Conservation (phyloP, 2,888 invertebrate genomes). For the Dorcus parallelipipedus region DNA sequence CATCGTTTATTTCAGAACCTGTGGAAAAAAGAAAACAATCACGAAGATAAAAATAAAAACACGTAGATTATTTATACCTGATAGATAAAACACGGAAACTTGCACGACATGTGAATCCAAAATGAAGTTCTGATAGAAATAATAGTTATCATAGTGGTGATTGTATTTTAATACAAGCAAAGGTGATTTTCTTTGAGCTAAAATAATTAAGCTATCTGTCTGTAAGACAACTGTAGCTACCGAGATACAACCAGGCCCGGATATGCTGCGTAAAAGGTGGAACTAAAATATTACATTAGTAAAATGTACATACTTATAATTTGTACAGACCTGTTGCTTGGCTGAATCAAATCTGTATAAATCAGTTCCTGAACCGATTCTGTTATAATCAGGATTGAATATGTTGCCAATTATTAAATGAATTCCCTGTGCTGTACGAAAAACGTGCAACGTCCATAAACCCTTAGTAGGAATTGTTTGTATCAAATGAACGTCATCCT, state of each 20-base stretch:
- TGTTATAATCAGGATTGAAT: constrained; percentile 16
- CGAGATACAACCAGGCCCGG: constrained; percentile 35
- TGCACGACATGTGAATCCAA: constrained; percentile 35
- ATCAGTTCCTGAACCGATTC: constrained; percentile 24
- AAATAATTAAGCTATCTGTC: constrained; percentile 38
- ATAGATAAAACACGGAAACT: constrained; percentile 40
- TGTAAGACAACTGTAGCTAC: constrained; percentile 37
- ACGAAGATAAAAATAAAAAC: constrained; percentile 2
- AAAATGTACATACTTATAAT: neutral
- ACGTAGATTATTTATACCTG: constrained; percentile 27
- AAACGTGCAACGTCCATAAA: constrained; percentile 34
- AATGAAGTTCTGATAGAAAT: constrained; percentile 40
- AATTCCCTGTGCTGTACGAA: constrained; percentile 40
- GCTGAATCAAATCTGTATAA: constrained; percentile 36
- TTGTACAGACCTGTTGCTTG: constrained; percentile 29
- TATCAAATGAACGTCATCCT: constrained; percentile 33
- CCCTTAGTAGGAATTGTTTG: constrained; percentile 37
- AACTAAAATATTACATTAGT: constrained; percentile 32
- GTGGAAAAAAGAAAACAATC: constrained; percentile 13
- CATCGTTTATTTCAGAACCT: constrained; percentile 40
- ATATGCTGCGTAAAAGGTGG: constrained; percentile 32
- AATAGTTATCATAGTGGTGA: constrained; percentile 37
- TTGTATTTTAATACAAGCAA: constrained; percentile 41
- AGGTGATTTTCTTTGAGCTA: constrained; percentile 36
- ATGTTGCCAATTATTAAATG: constrained; percentile 38